Evolutionary conservation across 2,888 invertebrate genomes (phyloP).

Genomic region (Micoletzkya japonica): DNA sequence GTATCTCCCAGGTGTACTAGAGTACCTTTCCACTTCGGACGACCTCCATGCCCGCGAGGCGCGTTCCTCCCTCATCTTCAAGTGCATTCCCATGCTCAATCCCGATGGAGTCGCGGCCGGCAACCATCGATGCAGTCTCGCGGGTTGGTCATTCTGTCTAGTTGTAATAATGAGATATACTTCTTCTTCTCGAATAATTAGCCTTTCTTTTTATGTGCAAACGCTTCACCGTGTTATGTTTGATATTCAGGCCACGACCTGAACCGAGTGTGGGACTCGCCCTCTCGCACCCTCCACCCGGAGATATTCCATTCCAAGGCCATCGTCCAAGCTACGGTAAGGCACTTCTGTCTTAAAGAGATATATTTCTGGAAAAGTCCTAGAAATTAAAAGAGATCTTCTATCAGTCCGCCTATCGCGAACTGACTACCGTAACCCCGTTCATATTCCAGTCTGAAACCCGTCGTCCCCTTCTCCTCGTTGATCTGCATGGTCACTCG

Average conservation of each 20-base stretch:
- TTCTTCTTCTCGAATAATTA: conserved; percentile 43
- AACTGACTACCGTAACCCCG: not conserved
- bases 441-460: conserved; percentile 11
- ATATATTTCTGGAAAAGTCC: too few species aligned
- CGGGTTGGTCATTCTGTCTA: not conserved
- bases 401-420: not conserved
- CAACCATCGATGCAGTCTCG: conserved; percentile 59
- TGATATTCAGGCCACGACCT: conserved; percentile 79
- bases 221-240: conserved; percentile 84
- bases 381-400: not conserved
- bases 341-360: not conserved
- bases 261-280: conserved; percentile 77
- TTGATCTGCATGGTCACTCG: conserved; percentile 92
- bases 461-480: conserved; percentile 72
- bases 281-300: conserved; percentile 87
- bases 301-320: conserved; percentile 86
- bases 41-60: conserved; percentile 69
- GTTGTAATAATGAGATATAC: not conserved
- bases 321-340: conserved; percentile 64
- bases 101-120: conserved; percentile 86
- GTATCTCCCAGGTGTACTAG: conserved; percentile 35
- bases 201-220: conserved; percentile 80
- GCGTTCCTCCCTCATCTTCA: conserved; percentile 79
- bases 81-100: conserved; percentile 85
- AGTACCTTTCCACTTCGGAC: conserved; percentile 64